Percentiles rank a stretch among this genome's conserved stretches.
These are phyloP conservation scores for Sebastes itinus DNA, from an alignment of 2,797 vertebrate species.

Conservation along the genomic window DNA sequence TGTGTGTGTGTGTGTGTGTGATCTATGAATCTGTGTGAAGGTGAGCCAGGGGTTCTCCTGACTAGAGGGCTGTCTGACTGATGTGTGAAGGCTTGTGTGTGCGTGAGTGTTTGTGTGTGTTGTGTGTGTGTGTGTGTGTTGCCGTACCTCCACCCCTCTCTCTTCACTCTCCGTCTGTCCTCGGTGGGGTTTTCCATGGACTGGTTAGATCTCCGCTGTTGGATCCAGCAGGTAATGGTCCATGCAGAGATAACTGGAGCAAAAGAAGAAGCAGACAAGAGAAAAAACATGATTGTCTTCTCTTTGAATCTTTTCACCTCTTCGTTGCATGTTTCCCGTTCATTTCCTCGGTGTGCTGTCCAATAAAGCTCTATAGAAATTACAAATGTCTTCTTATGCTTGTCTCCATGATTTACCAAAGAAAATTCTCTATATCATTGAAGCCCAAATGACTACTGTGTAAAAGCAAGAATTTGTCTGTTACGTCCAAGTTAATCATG, in stretches of 20 bases:
- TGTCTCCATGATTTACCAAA: neutral
- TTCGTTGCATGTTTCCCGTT: neutral
- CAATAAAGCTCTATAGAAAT: neutral
- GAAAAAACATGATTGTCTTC: neutral
- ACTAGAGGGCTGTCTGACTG: conserved; percentile 81
- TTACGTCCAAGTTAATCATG: too few relatives aligned
- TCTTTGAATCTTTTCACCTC: neutral
- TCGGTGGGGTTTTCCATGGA: conserved; percentile 75
- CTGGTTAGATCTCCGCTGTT: conserved; percentile 51
- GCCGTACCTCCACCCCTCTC: conserved; percentile 19
- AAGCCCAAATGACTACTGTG: neutral
- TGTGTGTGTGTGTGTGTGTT: conserved; percentile 4
- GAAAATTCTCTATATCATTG: neutral
- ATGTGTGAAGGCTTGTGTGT: conserved; percentile 66
- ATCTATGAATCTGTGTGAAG: conserved; percentile 84
- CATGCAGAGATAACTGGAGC: conserved; percentile 17
- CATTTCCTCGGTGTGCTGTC: neutral
- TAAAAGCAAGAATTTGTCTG: neutral
- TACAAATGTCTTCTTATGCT: neutral
- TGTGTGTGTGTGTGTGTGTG: conserved; percentile 40
- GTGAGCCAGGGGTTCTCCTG: conserved; percentile 86
- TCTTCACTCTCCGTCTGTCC: conserved; percentile 42
- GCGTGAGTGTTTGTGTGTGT: conserved; percentile 41
- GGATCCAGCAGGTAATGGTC: conserved; percentile 42
- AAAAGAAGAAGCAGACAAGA: conserved; percentile 3